These are phyloP conservation scores for Ommatoiulus sabulosus DNA, from an alignment of 2,888 invertebrate genomes.

Conservation along the genomic window DNA sequence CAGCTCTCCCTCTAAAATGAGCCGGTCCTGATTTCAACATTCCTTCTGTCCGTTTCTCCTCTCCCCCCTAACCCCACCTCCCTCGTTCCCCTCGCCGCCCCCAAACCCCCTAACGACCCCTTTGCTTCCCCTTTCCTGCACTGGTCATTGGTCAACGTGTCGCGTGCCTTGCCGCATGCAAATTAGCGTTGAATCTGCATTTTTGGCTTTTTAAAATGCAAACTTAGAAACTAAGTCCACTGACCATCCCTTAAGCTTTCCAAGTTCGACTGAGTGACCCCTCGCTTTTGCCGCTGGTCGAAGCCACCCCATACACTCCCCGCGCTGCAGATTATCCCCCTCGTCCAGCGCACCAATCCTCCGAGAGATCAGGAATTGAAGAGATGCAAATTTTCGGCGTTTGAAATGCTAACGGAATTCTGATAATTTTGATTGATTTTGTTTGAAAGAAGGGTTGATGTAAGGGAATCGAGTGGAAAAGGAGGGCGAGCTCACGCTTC, in stretches of 20 bases:
- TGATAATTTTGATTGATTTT: constrained; percentile 48
- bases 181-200: constrained; percentile 43
- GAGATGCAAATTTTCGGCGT: constrained; percentile 33
- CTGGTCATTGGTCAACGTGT: constrained; percentile 31
- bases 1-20: constrained; percentile 17
- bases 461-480: constrained; percentile 4
- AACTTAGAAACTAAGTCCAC: constrained; percentile 43
- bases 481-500: constrained; percentile 37
- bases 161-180: constrained; percentile 33
- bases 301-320: not conserved
- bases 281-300: not conserved
- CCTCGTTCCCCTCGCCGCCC: not conserved
- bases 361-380: constrained; percentile 38
- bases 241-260: constrained; percentile 17
- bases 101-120: not conserved
- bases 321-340: not conserved
- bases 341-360: constrained; percentile 37
- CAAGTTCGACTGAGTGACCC: constrained; percentile 31
- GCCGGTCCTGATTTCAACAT: constrained; percentile 30
- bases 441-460: constrained; percentile 48
- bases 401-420: constrained; percentile 48
- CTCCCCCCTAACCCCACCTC: not conserved
- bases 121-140: constrained; percentile 7
- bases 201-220: constrained; percentile 40
- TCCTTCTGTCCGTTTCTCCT: not conserved